Percentiles rank a stretch among this genome's conserved stretches.
phyloP scores from a whole-genome alignment of 2,888 invertebrate species.

The Leptogaster cylindrica region DNA sequence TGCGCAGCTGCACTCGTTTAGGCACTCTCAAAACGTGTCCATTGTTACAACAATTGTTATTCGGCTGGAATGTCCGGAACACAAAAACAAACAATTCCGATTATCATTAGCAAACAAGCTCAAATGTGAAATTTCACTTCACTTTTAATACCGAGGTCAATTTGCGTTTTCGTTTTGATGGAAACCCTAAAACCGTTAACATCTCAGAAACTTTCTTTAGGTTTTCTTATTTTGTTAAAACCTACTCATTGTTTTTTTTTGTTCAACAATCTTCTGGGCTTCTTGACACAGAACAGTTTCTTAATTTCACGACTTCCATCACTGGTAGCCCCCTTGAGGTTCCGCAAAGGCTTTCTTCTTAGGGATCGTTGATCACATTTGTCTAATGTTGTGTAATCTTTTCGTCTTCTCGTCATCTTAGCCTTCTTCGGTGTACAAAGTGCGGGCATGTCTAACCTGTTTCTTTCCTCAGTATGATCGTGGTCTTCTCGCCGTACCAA shows the following conservation, averaged over 20 bases:
- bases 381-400: constrained; percentile 32
- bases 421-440: constrained; percentile 7
- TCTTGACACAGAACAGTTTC: constrained; percentile 1
- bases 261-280: neutral
- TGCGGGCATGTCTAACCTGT: constrained; percentile 30
- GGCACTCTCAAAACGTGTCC: no score
- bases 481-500: constrained; percentile 22
- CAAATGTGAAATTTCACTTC: constrained; percentile 36
- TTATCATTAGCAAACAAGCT: constrained; percentile 10
- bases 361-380: constrained; percentile 19
- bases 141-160: constrained; percentile 33
- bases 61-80: no score
- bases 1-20: no score
- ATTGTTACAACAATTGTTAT: no score
- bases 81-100: neutral
- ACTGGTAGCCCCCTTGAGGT: neutral
- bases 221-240: neutral
- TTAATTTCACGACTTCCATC: neutral
- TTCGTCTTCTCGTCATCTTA: constrained; percentile 16
- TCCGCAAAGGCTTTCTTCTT: neutral
- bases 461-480: constrained; percentile 18
- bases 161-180: constrained; percentile 17
- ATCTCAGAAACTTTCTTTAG: constrained; percentile 18
- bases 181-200: constrained; percentile 16
- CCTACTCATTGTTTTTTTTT: neutral